Conservation (phyloP, 2,797 vertebrate genomes). For the Mico argentatus region DNA sequence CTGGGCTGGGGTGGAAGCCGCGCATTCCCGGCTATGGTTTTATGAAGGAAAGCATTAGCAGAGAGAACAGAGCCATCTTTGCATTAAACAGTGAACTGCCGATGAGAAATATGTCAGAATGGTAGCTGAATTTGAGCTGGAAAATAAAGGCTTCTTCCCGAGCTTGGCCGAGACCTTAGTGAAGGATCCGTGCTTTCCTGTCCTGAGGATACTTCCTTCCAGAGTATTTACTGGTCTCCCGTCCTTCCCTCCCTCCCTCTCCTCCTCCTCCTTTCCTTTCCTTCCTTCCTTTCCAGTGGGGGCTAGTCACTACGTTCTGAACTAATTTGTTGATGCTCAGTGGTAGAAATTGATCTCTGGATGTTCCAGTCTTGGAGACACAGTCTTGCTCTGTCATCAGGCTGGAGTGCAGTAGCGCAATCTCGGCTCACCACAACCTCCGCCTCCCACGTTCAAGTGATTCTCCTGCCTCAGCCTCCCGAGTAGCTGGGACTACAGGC, state of each 20-base stretch:
- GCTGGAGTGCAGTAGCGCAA: too few species aligned
- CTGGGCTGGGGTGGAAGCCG: neutral
- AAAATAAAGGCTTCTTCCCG: neutral
- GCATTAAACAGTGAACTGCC: neutral
- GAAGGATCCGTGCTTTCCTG: neutral
- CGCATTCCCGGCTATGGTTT: neutral
- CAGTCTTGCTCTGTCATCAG: too few species aligned
- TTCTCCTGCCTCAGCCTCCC: too few species aligned
- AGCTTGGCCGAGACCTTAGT: neutral
- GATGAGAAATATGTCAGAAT: neutral
- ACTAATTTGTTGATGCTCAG: neutral
- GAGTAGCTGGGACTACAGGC: too few species aligned
- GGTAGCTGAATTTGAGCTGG: neutral
- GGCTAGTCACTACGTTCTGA: neutral
- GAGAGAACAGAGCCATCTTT: neutral
- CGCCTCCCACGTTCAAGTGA: too few species aligned
- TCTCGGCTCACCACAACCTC: too few species aligned
- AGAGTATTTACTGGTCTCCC: accelerated
- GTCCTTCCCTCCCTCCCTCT: too few species aligned
- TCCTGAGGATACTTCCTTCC: accelerated
- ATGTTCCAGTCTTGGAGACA: neutral
- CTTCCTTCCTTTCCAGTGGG: accelerated
- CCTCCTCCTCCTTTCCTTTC: too few species aligned
- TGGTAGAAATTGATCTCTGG: neutral
- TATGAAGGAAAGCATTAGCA: neutral